Conservation (phyloP, 2,888 invertebrate genomes). For the Calameuta pallipes region DNA sequence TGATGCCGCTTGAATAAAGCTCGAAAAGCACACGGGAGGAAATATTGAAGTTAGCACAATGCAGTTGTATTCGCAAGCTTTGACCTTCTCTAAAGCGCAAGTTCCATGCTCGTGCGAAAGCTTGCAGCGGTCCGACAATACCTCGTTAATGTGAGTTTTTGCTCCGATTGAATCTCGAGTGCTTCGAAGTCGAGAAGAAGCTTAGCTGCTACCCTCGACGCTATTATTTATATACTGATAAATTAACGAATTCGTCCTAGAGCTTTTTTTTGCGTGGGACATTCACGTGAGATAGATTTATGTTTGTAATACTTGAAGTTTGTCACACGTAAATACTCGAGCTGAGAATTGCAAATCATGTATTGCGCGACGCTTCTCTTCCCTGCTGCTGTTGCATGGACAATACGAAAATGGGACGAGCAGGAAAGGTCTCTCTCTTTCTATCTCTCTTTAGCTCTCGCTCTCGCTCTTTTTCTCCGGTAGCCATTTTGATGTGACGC, state of each 20-base stretch:
- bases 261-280: neutral
- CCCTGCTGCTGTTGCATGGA: neutral
- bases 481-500: neutral
- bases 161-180: neutral
- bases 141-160: neutral
- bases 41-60: neutral
- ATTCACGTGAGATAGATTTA: neutral
- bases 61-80: neutral
- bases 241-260: neutral
- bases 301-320: neutral
- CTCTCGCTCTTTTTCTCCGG: neutral
- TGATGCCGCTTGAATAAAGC: neutral
- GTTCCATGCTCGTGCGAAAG: neutral
- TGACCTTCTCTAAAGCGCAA: neutral
- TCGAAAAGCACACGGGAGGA: neutral
- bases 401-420: neutral
- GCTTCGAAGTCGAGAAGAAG: neutral
- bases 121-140: neutral
- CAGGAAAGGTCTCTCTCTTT: constrained; percentile 6
- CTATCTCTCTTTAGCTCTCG: neutral
- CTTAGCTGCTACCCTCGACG: neutral
- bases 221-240: too few species aligned
- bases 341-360: neutral
- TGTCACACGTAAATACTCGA: neutral
- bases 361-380: neutral